Evolutionary conservation across 1,140 invertebrate species (phyloP).

Genomic region (Drosophila baimaii): DNA sequence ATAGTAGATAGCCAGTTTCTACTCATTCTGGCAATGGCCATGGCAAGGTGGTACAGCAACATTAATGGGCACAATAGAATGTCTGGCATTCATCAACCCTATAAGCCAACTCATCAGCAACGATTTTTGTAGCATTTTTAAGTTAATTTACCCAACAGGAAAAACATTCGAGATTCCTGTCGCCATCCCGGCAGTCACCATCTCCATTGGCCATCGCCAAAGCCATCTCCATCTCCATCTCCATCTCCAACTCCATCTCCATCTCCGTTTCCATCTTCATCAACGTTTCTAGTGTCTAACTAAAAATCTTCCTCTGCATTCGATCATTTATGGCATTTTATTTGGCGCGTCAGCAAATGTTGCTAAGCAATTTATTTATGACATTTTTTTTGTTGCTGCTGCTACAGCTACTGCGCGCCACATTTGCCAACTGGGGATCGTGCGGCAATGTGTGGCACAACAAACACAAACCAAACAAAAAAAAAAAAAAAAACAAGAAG

Average conservation of each 20-base stretch:
- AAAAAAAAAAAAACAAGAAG: conserved; percentile 1
- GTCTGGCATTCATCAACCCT: conserved; percentile 70
- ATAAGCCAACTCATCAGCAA: conserved; percentile 77
- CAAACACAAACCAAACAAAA: conserved; percentile 6
- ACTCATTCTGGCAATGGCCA: conserved; percentile 35
- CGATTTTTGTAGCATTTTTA: conserved; percentile 84
- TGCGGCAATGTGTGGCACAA: conserved; percentile 78
- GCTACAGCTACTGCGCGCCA: conserved; percentile 45
- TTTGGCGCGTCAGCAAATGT: conserved; percentile 84
- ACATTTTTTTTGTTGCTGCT: conserved; percentile 75
- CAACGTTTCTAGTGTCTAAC: conserved; percentile 51
- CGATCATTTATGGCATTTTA: conserved; percentile 84
- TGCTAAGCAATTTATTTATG: conserved; percentile 84
- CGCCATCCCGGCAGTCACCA: conserved; percentile 16
- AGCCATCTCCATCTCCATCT: conserved; percentile 14
- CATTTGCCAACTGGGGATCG: conserved; percentile 70
- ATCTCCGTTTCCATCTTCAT: conserved; percentile 54
- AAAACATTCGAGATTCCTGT: conserved; percentile 78
- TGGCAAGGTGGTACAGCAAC: conserved; percentile 10
- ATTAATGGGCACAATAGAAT: conserved; percentile 63
- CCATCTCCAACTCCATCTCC: conserved; percentile 24
- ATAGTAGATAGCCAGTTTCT: conserved; percentile 33
- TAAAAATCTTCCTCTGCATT: conserved; percentile 74
- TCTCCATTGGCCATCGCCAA: neutral
- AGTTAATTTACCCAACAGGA: conserved; percentile 83